Evolutionary conservation across 2,888 invertebrate genomes (phyloP).

Genomic region (Brachyopa scutellaris): DNA sequence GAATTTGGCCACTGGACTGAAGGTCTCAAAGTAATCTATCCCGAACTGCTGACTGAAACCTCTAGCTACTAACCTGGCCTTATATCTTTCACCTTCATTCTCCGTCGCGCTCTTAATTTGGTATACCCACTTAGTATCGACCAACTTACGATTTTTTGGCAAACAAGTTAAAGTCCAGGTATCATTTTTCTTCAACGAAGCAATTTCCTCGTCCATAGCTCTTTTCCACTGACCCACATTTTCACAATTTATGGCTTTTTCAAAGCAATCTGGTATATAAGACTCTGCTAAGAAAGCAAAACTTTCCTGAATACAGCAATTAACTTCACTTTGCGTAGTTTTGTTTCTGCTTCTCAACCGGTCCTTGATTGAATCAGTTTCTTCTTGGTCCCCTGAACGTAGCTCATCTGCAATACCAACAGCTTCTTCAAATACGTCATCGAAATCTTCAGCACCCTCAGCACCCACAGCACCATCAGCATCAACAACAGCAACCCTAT

Average conservation of each 20-base stretch:
- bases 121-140: conserved; percentile 75
- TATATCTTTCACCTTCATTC: conserved; percentile 55
- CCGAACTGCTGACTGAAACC: conserved; percentile 75
- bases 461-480: background rate
- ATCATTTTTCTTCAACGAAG: conserved; percentile 54
- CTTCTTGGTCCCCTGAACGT: background rate
- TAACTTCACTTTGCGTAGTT: background rate
- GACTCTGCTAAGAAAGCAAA: conserved; percentile 34
- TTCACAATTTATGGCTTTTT: conserved; percentile 41
- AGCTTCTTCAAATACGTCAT: conserved; percentile 19
- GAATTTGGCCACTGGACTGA: conserved; percentile 75
- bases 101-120: conserved; percentile 70
- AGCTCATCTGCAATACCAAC: conserved; percentile 2
- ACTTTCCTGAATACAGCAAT: conserved; percentile 26
- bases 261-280: conserved; percentile 22
- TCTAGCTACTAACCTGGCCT: conserved; percentile 75
- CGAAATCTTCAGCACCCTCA: background rate
- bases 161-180: conserved; percentile 58
- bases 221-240: conserved; percentile 12
- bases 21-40: conserved; percentile 76
- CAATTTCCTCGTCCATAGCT: conserved; percentile 36
- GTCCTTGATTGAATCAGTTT: background rate
- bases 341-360: conserved; percentile 28
- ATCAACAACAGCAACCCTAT: conserved; percentile 7
- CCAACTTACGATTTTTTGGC: conserved; percentile 59